Conservation (phyloP, 1,140 invertebrate genomes). For the Hylaeus anthracinus region DNA sequence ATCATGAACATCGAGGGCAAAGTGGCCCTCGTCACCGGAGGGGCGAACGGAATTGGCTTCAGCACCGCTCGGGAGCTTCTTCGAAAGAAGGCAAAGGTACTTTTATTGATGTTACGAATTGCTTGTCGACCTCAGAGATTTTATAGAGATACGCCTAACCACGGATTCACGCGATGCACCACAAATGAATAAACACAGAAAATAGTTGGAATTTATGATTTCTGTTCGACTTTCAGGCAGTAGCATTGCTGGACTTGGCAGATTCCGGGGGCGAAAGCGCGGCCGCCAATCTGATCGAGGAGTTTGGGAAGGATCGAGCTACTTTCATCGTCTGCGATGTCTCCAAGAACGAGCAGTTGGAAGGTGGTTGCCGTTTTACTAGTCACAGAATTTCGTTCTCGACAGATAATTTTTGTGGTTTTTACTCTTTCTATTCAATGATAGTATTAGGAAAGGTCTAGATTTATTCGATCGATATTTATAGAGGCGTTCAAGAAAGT, state of each 20-base stretch:
- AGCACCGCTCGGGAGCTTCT: conserved; percentile 78
- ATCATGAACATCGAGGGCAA: conserved; percentile 68
- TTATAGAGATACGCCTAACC: no score
- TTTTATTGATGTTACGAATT: background rate
- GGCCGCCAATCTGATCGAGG: conserved; percentile 54
- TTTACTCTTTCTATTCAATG: no score
- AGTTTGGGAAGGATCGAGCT: conserved; percentile 71
- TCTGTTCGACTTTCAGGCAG: conserved; percentile 26
- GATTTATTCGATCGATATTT: background rate
- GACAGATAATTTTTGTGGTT: no score
- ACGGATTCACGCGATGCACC: no score
- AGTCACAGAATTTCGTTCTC: no score
- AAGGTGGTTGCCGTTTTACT: conserved; percentile 29
- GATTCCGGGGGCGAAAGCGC: conserved; percentile 51
- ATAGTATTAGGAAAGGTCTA: no score
- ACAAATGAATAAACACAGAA: no score
- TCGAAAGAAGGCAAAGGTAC: conserved; percentile 75
- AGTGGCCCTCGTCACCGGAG: conserved; percentile 81
- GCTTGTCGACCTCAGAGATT: no score
- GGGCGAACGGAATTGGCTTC: conserved; percentile 79
- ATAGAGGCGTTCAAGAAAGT: conserved; percentile 72
- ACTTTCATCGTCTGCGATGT: conserved; percentile 76
- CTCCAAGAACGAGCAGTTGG: conserved; percentile 48
- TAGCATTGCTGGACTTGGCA: conserved; percentile 50
- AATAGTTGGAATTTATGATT: no score